These are phyloP conservation scores for Plusia festucae DNA, from an alignment of 2,888 invertebrate species.

Conservation along the genomic window DNA sequence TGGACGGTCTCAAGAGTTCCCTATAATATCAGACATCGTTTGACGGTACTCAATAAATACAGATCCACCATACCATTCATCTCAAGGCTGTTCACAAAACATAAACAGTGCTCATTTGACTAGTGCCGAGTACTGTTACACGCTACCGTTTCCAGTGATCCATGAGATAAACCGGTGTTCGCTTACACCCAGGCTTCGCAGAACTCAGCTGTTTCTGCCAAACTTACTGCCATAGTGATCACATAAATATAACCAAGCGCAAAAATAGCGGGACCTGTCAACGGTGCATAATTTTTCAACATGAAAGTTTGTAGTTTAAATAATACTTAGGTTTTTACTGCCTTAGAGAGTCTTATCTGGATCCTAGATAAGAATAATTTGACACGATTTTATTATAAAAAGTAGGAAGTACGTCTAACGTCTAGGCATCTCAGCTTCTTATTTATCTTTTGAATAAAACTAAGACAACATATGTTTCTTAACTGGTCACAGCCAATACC, in stretches of 20 bases:
- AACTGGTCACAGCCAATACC: constrained; percentile 46
- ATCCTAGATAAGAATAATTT: neutral
- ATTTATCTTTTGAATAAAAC: neutral
- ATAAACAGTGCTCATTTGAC: constrained; percentile 73
- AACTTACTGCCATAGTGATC: constrained; percentile 35
- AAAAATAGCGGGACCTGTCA: constrained; percentile 45
- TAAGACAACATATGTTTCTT: constrained; percentile 12
- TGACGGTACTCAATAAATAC: neutral
- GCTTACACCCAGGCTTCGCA: constrained; percentile 53
- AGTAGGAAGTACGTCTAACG: neutral
- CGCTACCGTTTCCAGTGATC: constrained; percentile 78
- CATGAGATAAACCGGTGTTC: constrained; percentile 61
- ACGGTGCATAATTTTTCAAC: constrained; percentile 17
- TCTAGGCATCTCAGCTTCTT: neutral
- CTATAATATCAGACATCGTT: neutral
- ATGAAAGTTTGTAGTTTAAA: constrained; percentile 12
- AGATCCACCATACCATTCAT: constrained; percentile 13
- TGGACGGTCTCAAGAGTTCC: neutral
- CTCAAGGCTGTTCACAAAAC: constrained; percentile 76
- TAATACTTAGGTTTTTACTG: constrained; percentile 7
- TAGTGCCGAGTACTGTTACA: constrained; percentile 66
- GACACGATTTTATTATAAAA: neutral
- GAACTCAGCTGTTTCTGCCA: constrained; percentile 52
- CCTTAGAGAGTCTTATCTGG: neutral
- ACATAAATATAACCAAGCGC: constrained; percentile 42